Evolutionary conservation across 2,888 invertebrate genomes (phyloP), one percentile per base, ranked within the genome.

Genomic region (Alitta virens): DNA sequence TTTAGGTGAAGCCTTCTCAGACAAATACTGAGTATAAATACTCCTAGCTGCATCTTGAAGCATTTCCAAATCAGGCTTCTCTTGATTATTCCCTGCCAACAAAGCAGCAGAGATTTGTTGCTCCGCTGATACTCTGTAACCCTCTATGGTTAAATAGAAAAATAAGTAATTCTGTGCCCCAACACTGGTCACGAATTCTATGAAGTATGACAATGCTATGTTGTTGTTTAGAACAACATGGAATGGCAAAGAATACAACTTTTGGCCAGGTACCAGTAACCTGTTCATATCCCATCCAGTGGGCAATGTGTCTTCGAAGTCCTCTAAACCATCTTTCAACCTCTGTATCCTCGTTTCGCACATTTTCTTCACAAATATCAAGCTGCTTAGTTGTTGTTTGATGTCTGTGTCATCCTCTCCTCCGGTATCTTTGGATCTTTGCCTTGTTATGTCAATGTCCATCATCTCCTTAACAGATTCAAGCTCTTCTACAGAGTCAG

Each of bases 301-400:
- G 2, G 59, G 64, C 16, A 64, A 51, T 9, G 50, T n/a, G 50
- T 57, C n/a, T 24, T 65, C 67, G 5, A 60, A 38, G 5, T 66
- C 68, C 27, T 70, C 81, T 50, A 83, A 82, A 1, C 86, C 85
- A 63, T 85, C 85, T 63, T 83, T 77, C 72, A 87, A 82, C 12
- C 85, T 80, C 38, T 74, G 73, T 27, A 87, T 84, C 57, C 86
- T 81, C 5, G 86, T 86, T 74, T 92, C 91, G 64, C 94, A 87
- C 25, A 91, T 86, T 76, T 89, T 89, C 62, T 88, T 86, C 33
- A 94, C 87, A 81, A 91, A 94, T 69, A 89, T 85, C 62, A 95
- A 83, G 72, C 93, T 93, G 61, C 90, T 91, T 51, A 95, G 81
- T 78, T 93, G 92, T 75, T 92, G 92, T 70, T 93, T 91, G 58